phyloP scores from a whole-genome alignment of 2,888 invertebrate species.

The Busseola fusca region DNA sequence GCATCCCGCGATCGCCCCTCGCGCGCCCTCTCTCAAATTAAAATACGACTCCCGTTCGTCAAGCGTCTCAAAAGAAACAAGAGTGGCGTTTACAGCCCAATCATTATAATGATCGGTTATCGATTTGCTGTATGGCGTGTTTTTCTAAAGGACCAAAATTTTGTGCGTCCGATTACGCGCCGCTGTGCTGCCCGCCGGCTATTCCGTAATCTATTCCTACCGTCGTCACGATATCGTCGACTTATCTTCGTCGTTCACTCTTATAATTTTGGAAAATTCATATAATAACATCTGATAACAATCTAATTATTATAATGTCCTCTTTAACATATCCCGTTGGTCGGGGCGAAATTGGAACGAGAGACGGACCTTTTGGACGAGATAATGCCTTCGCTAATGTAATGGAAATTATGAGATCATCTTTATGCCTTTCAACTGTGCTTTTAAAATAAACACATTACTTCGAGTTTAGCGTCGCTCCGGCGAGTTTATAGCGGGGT shows the following conservation, averaged over 20 bases:
- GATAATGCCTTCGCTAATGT: conserved; percentile 85
- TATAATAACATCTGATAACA: conserved; percentile 88
- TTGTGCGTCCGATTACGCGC: conserved; percentile 82
- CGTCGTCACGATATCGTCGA: conserved; percentile 86
- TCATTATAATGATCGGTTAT: conserved; percentile 88
- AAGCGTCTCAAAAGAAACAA: conserved; percentile 79
- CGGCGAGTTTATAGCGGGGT: conserved; percentile 67
- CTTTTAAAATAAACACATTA: conserved; percentile 87
- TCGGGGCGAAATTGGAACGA: conserved; percentile 81
- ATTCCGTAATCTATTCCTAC: conserved; percentile 86
- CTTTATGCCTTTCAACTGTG: conserved; percentile 82
- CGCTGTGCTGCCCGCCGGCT: conserved; percentile 76
- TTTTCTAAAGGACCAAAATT: conserved; percentile 85
- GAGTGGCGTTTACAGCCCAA: conserved; percentile 84
- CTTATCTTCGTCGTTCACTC: conserved; percentile 83
- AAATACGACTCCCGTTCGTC: conserved; percentile 85
- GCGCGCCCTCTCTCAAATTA: conserved; percentile 66
- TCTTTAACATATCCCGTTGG: conserved; percentile 88
- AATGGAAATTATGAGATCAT: conserved; percentile 85
- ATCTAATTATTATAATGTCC: conserved; percentile 89
- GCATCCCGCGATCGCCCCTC: conserved; percentile 48
- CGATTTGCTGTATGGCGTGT: conserved; percentile 86
- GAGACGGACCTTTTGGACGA: conserved; percentile 77
- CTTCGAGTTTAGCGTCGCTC: conserved; percentile 64
- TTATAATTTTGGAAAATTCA: conserved; percentile 88